phyloP scores from a whole-genome alignment of 2,113 vertebrate species.

The Phoenicopterus ruber region DNA sequence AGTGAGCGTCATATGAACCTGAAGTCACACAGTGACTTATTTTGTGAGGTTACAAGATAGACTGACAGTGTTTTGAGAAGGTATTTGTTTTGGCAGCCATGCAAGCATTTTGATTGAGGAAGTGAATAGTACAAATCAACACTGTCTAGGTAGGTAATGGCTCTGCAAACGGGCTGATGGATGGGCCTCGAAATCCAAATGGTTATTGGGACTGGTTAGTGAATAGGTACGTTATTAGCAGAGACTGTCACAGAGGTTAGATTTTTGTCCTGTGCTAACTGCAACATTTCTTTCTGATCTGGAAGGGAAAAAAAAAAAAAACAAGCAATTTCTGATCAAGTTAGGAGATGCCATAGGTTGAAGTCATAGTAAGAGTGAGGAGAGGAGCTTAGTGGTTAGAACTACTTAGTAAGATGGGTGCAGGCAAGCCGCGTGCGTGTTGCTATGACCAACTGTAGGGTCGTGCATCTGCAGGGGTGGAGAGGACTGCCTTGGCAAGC shows the following conservation, averaged over 20 bases:
- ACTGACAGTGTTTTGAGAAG: neutral
- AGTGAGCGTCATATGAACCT: neutral
- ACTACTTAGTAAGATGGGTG: neutral
- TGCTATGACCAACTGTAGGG: neutral
- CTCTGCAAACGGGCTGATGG: neutral
- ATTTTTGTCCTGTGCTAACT: neutral
- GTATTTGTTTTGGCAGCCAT: neutral
- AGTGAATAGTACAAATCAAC: neutral
- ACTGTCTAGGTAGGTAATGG: neutral
- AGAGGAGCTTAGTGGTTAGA: neutral
- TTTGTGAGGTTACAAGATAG: neutral
- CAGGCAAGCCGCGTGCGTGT: fast-evolving
- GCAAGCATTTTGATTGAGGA: neutral
- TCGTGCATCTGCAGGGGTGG: too few species aligned
- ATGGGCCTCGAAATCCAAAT: neutral
- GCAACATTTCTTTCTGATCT: neutral
- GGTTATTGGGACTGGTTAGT: neutral
- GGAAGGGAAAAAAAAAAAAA: neutral
- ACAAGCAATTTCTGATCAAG: neutral
- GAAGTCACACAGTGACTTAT: neutral
- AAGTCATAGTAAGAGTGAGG: neutral
- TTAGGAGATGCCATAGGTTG: neutral
- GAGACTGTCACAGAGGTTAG: neutral
- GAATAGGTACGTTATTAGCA: neutral
- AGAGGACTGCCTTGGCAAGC: neutral